Base-by-base conservation (phyloP, 2,113 vertebrate species). In the Bos javanicus region DNA sequence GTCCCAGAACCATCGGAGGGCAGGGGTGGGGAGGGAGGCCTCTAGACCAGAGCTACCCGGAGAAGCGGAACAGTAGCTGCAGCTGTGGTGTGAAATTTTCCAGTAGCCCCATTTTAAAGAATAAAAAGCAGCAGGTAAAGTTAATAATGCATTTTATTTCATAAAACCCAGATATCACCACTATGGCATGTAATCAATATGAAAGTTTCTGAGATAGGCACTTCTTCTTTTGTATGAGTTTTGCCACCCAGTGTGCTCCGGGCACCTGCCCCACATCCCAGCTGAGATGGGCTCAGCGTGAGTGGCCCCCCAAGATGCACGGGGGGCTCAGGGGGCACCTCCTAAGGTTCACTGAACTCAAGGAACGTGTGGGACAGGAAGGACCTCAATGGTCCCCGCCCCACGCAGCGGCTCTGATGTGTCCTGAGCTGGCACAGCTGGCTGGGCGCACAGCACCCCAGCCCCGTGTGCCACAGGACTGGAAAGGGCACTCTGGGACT, bases 1-100 rank as follows among this genome's bases (percentile, higher is more conserved):
- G 83, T 98, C 74, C 81, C 89, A 82, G 92, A 98, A 85, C 50
- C 90, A 87, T 39, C 78, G 92, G 43, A 26, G 60, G 39, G 52
- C 0, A 0, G 64, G 1, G 19, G 64, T 36, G 94, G 62, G 14
- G 93, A 82, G 60, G 89, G 89, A n/a, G 88, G 59, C 67, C 84
- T 95, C 67, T 54, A 67, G 56, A 87, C 56, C 26, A 74, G 84
- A 80, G 87, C 87, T 36, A 17, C 30, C 19, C 28, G 59, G 76
- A 43, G 1, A 71, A 82, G 21, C 2, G 10, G 15, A 90, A 74
- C 43, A n/a, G 7, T 25, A 95, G 64, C 12, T 2, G 46, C 30
- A 67, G 1, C 21, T 36, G 16, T 16, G 56, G 91, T 52, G 25
- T 46, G 11, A 67, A 82, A 48, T n/a, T 76, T 87, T 80, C n/a